Base-by-base conservation (phyloP, 2,888 invertebrate genomes). In the Aelia acuminata region DNA sequence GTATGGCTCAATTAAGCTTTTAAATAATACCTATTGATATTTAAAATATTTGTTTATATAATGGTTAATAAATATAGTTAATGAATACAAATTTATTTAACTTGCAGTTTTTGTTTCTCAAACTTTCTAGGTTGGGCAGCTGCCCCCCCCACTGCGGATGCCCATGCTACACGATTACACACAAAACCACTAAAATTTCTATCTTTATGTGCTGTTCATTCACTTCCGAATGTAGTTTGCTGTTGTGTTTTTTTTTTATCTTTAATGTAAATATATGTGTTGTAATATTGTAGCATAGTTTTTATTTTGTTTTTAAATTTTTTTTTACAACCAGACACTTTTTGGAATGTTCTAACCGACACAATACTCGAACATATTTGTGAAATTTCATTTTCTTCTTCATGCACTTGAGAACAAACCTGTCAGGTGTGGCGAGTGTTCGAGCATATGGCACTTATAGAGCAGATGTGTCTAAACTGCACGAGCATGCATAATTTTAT, bases 151-250 rank as follows among this genome's bases (percentile, higher is more conserved):
- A n/a, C n/a, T n/a, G n/a, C n/a, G n/a, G n/a, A n/a, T n/a, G n/a
- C n/a, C n/a, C n/a, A 85, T 88, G 84, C 89, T 89, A 87, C 87
- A 89, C 88, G 86, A 70, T 87, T 84, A 50, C 89, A n/a, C 85
- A 57, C 63, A 84, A 39, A 84, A 80, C 39, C 88, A 87, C 88
- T 88, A 63, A 88, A 75, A 86, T 85, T 88, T 75, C 88, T 88
- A 75, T 86, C 85, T 85, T 84, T 88, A 75, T 88, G 88, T 88
- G 88, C 88, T 88, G 50, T 84, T 84, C 84, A 84, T 84, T 84
- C 80, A 50, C 48, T 87, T 87, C 47, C 43, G 31, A 57, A 26
- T 57, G 63, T 87, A 47, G 26, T 63, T 86, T 26, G 43, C 63
- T n/a, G 22, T 35, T 87, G 26, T 43, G 43, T 43, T 43, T 4